Percentiles rank a stretch among this genome's conserved stretches.
Conservation (phyloP, 2,113 vertebrate genomes). For the Crocuta crocuta region DNA sequence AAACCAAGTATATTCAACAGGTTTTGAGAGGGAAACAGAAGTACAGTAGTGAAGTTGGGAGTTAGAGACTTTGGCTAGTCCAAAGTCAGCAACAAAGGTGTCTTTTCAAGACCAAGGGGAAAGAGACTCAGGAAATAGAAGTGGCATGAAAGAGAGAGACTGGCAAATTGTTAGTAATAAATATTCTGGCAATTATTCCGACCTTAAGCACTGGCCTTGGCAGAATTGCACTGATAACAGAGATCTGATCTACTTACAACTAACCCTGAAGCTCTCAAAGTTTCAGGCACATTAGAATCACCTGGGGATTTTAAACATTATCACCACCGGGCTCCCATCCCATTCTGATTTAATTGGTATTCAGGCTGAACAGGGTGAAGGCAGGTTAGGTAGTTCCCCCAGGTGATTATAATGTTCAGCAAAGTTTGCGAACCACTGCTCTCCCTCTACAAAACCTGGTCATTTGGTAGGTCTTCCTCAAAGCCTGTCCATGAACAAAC, state of each 20-base stretch:
- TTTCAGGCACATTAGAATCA: background rate
- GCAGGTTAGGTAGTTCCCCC: no score
- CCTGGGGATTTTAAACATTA: background rate
- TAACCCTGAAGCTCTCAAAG: background rate
- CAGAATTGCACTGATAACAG: background rate
- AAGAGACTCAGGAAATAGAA: background rate
- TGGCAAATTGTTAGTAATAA: background rate
- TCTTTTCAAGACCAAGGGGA: background rate
- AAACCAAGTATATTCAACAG: background rate
- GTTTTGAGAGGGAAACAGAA: background rate
- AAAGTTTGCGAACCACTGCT: background rate
- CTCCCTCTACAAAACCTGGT: background rate
- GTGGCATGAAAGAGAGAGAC: background rate
- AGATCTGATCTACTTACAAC: background rate
- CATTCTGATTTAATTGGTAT: background rate
- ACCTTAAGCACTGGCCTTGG: background rate
- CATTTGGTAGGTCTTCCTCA: background rate
- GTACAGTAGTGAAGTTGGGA: background rate
- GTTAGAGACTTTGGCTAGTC: background rate
- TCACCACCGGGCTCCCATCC: background rate
- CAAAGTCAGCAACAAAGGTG: background rate
- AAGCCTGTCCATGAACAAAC: background rate
- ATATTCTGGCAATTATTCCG: background rate
- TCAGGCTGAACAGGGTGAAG: background rate
- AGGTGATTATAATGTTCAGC: background rate